Evolutionary conservation across 2,113 vertebrate species (phyloP).

Genomic region (Cyphomyrus discorhynchus): DNA sequence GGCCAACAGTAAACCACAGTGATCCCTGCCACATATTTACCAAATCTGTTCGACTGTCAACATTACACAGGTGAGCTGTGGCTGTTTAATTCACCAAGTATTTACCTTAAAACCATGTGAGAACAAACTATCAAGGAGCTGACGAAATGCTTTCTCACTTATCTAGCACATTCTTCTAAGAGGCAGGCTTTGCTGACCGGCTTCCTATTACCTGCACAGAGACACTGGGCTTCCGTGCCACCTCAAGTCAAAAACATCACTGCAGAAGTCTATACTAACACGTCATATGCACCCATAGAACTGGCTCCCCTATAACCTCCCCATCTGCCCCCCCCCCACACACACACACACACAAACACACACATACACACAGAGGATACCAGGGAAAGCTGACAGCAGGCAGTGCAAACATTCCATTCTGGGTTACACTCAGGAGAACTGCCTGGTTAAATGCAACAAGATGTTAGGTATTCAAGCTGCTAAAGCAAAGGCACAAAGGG

Average conservation of each 20-base stretch:
- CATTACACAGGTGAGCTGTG: background rate
- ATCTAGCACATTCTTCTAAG: slow-evolving; percentile 22
- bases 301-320: background rate
- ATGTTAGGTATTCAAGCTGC: slow-evolving; percentile 15
- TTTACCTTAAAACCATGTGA: background rate
- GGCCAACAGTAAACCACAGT: background rate
- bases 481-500: background rate
- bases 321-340: background rate
- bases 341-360: background rate
- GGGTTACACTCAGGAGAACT: background rate
- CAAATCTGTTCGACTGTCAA: background rate
- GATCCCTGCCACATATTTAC: background rate
- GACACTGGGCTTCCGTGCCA: slow-evolving; percentile 5
- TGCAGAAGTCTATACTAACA: slow-evolving; percentile 15
- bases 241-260: slow-evolving; percentile 32
- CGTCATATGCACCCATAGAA: slow-evolving; percentile 19
- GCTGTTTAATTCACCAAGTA: background rate
- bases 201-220: slow-evolving; percentile 8
- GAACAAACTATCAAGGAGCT: slow-evolving; percentile 11
- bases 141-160: slow-evolving; percentile 12
- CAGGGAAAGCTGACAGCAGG: background rate
- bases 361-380: background rate
- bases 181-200: slow-evolving; percentile 2
- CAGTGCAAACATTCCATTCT: slow-evolving; percentile 15
- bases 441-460: slow-evolving; percentile 15